A percentile compares a stretch with the other conserved stretches of the same genome.
phyloP scores from a whole-genome alignment of 2,113 vertebrate genomes.

The Mustela lutreola region DNA sequence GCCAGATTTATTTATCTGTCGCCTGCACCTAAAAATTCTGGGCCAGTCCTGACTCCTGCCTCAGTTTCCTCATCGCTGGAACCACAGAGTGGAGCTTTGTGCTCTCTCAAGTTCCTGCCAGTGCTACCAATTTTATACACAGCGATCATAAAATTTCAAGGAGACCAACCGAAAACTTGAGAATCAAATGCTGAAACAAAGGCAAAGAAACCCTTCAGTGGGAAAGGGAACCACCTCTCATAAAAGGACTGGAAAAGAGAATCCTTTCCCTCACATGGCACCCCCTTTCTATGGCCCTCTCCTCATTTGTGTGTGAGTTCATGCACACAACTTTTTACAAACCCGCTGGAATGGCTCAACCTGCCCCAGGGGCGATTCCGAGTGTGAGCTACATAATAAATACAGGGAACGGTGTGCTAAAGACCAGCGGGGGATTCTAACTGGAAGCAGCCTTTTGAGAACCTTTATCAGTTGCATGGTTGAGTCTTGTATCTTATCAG shows the following conservation, averaged over 20 bases:
- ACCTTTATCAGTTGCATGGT: constrained; percentile 66
- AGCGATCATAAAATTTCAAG: constrained; percentile 9
- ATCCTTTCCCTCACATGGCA: neutral
- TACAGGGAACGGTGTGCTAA: neutral
- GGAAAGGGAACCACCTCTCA: neutral
- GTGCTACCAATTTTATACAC: neutral
- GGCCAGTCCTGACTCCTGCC: neutral
- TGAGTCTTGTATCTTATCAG: constrained; percentile 60
- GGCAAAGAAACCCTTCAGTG: neutral
- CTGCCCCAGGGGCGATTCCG: constrained; percentile 35
- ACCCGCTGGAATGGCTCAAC: neutral
- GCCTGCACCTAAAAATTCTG: neutral
- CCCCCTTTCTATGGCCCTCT: neutral
- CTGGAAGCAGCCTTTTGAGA: constrained; percentile 68
- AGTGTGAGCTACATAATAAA: constrained; percentile 75
- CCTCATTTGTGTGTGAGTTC: constrained; percentile 61
- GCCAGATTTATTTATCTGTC: neutral
- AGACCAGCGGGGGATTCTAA: constrained; percentile 69
- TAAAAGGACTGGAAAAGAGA: neutral
- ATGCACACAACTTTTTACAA: constrained; percentile 66
- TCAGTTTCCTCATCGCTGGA: neutral
- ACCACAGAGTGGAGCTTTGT: neutral
- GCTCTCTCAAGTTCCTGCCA: neutral
- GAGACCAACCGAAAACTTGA: neutral
- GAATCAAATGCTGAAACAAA: constrained; percentile 12